phyloP scores from a whole-genome alignment of 2,888 invertebrate genomes.

The Julus scandinavius region DNA sequence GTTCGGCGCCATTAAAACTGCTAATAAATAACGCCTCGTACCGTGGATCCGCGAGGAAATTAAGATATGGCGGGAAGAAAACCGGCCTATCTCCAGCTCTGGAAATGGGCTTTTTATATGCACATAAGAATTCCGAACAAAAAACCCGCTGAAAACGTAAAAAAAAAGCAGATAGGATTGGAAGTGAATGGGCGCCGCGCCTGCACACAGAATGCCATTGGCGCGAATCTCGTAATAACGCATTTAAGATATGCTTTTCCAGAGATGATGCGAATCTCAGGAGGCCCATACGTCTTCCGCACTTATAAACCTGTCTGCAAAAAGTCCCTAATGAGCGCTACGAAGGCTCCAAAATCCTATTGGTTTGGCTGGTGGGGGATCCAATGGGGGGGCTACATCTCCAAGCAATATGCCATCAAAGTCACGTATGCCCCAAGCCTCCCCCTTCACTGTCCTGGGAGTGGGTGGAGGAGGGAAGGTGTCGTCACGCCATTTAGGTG shows the following conservation, averaged over 20 bases:
- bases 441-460: neutral
- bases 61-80: slow-evolving; percentile 28
- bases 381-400: neutral
- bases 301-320: slow-evolving; percentile 33
- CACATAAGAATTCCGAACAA: slow-evolving; percentile 27
- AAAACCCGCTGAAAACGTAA: slow-evolving; percentile 14
- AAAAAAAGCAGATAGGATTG: slow-evolving; percentile 4
- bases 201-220: neutral
- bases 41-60: slow-evolving; percentile 5
- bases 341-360: neutral
- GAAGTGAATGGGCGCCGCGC: slow-evolving; percentile 5
- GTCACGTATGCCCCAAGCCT: neutral
- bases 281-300: slow-evolving; percentile 27
- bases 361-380: neutral
- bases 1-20: neutral
- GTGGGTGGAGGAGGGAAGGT: neutral
- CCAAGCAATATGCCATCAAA: neutral
- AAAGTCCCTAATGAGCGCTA: slow-evolving; percentile 27
- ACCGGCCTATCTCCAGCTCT: neutral
- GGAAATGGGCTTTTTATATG: slow-evolving; percentile 3
- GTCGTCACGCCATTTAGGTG: slow-evolving; percentile 33
- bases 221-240: slow-evolving; percentile 7
- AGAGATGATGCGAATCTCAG: slow-evolving; percentile 21
- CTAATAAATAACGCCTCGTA: neutral
- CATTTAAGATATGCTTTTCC: slow-evolving; percentile 11